Evolutionary conservation across 2,113 vertebrate species (phyloP), one percentile per base, ranked within the genome.

Genomic region (Seriola quinqueradiata): DNA sequence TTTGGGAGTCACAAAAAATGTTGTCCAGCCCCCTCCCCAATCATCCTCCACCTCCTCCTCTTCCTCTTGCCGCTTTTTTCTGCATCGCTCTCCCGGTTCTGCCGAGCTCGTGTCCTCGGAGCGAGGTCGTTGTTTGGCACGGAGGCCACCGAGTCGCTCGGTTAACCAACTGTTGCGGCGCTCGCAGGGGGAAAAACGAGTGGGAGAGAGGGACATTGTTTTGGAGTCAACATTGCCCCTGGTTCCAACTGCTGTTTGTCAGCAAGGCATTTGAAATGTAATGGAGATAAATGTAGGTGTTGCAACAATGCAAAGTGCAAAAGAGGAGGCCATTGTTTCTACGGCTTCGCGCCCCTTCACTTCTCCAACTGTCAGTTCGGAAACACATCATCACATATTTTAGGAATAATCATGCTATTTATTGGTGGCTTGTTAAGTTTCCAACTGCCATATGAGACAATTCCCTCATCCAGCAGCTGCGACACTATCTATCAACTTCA

Each of bases 161-260:
- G 75, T 42, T 61, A 28, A 73, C 79, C 60, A 76, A 88, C 80
- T 80, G 85, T 70, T 75, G 69, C 57, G 0, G 7, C 1, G 19
- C 32, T 75, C n/a, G 11, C 63, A 23, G 38, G 72, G 74, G 38
- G 36, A 40, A 71, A 42, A 71, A 40, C 1, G 67, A 32, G 87
- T 85, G 82, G 86, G 81, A 48, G 74, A 52, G 34, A 38, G 66
- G 23, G 58, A 80, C 78, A 79, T 92, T 89, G 75, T 85, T 87
- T 65, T 23, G 28, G 75, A 75, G 84, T 89, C 79, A 79, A 16
- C 50, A 52, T 48, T 40, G 54, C 74, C 64, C 8, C 34, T 68
- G 42, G 4, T n/a, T 70, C 61, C 40, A 48, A 69, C 36, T 16
- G 38, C 38, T 54, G 21, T 82, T 61, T 50, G 69, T 80, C 81